Evolutionary conservation across 2,113 vertebrate genomes (phyloP).

Genomic region (Petaurus breviceps): DNA sequence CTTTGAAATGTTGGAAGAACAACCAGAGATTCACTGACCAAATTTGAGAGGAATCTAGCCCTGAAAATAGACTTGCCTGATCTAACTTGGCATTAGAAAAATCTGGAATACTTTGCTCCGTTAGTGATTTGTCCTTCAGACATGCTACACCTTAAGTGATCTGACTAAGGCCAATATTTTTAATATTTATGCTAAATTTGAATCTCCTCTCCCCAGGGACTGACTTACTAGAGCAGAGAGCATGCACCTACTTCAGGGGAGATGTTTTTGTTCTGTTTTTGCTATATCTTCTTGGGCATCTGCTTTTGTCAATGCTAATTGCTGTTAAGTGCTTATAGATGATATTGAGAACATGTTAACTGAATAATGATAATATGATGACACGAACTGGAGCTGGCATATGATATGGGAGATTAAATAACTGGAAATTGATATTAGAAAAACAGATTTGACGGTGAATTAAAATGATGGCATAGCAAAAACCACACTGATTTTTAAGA

Average conservation of each 20-base stretch:
- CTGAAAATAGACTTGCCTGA: not conserved
- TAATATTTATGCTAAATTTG: not conserved
- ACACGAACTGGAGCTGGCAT: not conserved
- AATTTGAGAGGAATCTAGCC: not conserved
- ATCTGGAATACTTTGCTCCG: not conserved
- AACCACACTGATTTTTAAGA: not conserved
- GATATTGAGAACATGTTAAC: not conserved
- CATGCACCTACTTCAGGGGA: not conserved
- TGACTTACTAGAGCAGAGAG: not conserved
- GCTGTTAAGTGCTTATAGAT: not conserved
- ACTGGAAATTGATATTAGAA: not conserved
- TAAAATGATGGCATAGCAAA: not conserved
- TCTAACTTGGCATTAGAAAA: not conserved
- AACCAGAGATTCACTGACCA: not conserved
- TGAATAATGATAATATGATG: not conserved
- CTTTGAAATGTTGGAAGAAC: not conserved
- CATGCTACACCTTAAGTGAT: not conserved
- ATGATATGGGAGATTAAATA: not conserved
- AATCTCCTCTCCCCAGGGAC: not conserved
- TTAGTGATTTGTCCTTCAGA: not conserved
- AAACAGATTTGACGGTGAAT: not conserved
- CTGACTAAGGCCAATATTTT: not conserved
- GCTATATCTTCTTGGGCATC: not conserved
- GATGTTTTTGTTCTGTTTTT: not conserved
- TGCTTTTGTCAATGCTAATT: not conserved